phyloP scores from a whole-genome alignment of 92 coral and sea anemone genomes.

The Zoanthus gigantus region DNA sequence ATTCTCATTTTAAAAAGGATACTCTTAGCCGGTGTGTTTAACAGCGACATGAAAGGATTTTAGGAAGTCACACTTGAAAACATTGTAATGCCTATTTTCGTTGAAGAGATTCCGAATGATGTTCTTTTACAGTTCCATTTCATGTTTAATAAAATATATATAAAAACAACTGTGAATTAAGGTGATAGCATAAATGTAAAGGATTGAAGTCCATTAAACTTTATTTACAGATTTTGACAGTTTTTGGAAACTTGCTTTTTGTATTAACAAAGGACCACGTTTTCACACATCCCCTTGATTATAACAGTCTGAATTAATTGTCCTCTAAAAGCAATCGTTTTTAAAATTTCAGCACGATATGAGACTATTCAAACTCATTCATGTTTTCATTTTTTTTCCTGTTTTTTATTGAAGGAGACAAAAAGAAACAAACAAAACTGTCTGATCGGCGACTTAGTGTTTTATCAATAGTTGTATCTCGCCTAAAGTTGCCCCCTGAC shows the following conservation, averaged over 20 bases:
- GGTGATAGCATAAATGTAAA: conserved; percentile 37
- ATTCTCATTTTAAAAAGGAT: not conserved
- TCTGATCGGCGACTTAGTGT: not conserved
- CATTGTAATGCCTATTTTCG: not conserved
- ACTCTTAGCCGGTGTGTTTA: not conserved
- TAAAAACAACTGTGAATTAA: conserved; percentile 6
- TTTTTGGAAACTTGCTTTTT: conserved; percentile 60
- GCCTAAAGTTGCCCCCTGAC: not conserved
- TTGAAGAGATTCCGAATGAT: not conserved
- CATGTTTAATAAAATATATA: not conserved
- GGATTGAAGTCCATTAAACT: conserved; percentile 74
- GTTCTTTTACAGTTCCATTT: not conserved
- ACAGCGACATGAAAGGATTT: not conserved
- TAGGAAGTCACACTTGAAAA: not conserved
- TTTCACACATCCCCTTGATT: conserved; percentile 39
- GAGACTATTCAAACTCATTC: conserved; percentile 15
- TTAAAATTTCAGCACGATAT: conserved; percentile 13
- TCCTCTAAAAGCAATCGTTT: conserved; percentile 44
- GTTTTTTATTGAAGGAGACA: conserved; percentile 22
- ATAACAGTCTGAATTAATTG: conserved; percentile 33
- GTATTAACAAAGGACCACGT: conserved; percentile 42
- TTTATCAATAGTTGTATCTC: conserved; percentile 25
- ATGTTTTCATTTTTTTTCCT: not conserved
- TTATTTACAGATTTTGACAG: conserved; percentile 66
- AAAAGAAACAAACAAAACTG: conserved; percentile 19